phyloP scores from a whole-genome alignment of 2,113 vertebrate species.

The Columba janthina region DNA sequence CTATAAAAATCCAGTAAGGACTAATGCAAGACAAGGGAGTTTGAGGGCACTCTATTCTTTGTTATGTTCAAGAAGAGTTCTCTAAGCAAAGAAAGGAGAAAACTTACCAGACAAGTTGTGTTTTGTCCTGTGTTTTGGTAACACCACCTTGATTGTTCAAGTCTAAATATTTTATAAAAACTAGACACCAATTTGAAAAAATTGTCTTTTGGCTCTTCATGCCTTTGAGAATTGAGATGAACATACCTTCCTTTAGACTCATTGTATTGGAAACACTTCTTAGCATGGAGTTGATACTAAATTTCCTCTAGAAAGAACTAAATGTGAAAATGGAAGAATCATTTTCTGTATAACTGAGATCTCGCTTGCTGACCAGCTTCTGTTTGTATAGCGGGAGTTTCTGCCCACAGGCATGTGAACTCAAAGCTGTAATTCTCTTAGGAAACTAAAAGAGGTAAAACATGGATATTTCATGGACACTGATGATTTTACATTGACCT shows the following conservation, averaged over 20 bases:
- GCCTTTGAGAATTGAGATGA: not conserved
- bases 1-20: not conserved
- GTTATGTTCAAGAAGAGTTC: not conserved
- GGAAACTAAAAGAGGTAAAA: not conserved
- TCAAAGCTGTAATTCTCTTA: not conserved
- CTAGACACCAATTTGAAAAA: not conserved
- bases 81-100: not conserved
- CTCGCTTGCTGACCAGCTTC: not conserved
- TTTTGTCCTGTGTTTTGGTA: not conserved
- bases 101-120: not conserved
- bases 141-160: not conserved
- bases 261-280: not conserved
- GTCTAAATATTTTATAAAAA: not conserved
- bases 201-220: not conserved
- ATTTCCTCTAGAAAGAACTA: not conserved
- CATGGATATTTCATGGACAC: not conserved
- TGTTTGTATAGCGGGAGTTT: not conserved
- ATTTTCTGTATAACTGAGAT: not conserved
- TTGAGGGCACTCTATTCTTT: not conserved
- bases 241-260: not conserved
- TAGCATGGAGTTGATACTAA: not conserved
- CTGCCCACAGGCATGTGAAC: not conserved
- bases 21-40: not conserved
- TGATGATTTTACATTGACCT: not conserved
- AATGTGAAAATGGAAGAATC: not conserved